phyloP scores from a whole-genome alignment of 2,113 vertebrate species.

The Seriola rivoliana region DNA sequence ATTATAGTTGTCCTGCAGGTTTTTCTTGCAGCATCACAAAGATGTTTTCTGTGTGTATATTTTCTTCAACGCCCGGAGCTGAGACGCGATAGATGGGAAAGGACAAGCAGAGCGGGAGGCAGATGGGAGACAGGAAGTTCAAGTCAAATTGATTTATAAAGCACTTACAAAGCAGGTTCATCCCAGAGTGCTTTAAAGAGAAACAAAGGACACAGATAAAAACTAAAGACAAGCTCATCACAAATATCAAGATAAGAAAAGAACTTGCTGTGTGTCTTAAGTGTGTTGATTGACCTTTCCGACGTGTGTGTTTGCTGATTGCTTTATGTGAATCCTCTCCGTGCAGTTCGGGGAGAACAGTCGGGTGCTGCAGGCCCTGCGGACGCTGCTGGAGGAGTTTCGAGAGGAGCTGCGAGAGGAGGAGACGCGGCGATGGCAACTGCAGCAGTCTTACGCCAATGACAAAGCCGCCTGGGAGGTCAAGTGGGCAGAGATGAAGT shows the following conservation, averaged over 20 bases:
- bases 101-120: background rate
- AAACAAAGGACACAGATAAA: constrained; percentile 38
- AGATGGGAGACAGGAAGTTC: constrained; percentile 6
- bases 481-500: constrained; percentile 90
- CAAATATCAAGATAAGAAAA: background rate
- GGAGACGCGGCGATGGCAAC: constrained; percentile 85
- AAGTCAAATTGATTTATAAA: constrained; percentile 43
- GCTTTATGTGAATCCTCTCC: background rate
- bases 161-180: constrained; percentile 28
- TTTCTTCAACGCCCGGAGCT: background rate
- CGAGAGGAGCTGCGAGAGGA: constrained; percentile 90
- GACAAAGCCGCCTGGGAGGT: constrained; percentile 96
- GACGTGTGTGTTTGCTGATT: background rate
- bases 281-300: background rate
- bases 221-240: background rate
- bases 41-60: background rate
- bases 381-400: constrained; percentile 92
- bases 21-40: background rate
- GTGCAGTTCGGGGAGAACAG: constrained; percentile 90
- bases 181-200: constrained; percentile 2
- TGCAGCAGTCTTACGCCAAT: constrained; percentile 91
- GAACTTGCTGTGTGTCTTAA: background rate
- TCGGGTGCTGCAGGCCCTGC: constrained; percentile 89
- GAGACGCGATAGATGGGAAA: background rate
- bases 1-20: background rate